A percentile compares a stretch with the other conserved stretches of the same genome.
Conservation (phyloP, 2,113 vertebrate genomes). For the Cariama cristata region DNA sequence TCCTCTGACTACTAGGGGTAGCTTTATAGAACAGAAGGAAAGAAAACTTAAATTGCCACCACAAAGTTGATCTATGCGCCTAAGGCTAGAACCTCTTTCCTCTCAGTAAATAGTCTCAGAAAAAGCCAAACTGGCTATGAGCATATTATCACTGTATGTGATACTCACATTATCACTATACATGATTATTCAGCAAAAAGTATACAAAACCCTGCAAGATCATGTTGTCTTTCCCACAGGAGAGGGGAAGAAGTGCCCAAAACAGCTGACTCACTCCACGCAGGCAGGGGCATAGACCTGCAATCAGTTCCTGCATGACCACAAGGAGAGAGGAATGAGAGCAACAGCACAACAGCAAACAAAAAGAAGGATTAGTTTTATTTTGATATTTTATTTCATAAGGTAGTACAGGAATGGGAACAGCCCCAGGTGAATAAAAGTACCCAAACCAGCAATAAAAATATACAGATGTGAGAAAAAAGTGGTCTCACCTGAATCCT, state of each 20-base stretch:
- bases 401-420: background rate
- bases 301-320: background rate
- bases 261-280: background rate
- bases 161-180: background rate
- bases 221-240: background rate
- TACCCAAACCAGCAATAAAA: background rate
- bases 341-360: background rate
- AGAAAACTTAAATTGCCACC: background rate
- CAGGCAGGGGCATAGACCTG: background rate
- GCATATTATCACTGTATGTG: background rate
- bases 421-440: background rate
- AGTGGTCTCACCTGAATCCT: background rate
- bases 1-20: background rate
- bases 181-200: background rate
- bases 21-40: background rate
- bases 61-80: background rate
- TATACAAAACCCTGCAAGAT: background rate
- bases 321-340: background rate
- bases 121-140: background rate
- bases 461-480: background rate
- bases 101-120: background rate
- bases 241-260: background rate
- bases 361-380: background rate
- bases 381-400: background rate
- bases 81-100: background rate